phyloP scores from a whole-genome alignment of 2,888 invertebrate species.

The Pachydiplax longipennis region DNA sequence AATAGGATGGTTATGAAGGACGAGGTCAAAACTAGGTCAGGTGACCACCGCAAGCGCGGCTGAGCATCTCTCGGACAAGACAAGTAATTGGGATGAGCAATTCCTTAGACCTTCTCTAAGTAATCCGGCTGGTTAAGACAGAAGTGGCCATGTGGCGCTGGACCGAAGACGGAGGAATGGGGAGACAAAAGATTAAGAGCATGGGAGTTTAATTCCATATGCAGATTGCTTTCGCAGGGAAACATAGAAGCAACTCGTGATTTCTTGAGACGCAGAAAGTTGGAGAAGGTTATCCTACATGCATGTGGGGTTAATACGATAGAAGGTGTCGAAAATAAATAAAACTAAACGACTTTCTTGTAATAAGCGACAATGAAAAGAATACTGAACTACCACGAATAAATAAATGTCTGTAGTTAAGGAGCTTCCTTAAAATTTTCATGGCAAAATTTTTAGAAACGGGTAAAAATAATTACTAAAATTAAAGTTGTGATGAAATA shows the following conservation, averaged over 20 bases:
- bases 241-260: neutral
- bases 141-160: neutral
- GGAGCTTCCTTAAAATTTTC: no score
- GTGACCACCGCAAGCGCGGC: neutral
- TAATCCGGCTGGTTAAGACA: neutral
- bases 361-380: no score
- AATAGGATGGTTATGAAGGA: neutral
- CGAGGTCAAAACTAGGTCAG: neutral
- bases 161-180: neutral
- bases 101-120: neutral
- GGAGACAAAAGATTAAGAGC: neutral
- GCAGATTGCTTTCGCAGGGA: neutral
- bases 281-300: neutral
- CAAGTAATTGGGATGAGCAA: neutral
- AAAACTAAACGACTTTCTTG: no score
- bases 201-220: neutral
- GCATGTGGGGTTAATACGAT: neutral
- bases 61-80: neutral
- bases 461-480: no score
- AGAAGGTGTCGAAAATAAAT: neutral
- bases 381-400: no score
- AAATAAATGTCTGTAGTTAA: no score
- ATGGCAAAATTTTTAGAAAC: no score
- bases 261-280: neutral
- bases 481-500: no score